Base-by-base conservation (phyloP, 2,797 vertebrate genomes). In the Tragelaphus oryx region DNA sequence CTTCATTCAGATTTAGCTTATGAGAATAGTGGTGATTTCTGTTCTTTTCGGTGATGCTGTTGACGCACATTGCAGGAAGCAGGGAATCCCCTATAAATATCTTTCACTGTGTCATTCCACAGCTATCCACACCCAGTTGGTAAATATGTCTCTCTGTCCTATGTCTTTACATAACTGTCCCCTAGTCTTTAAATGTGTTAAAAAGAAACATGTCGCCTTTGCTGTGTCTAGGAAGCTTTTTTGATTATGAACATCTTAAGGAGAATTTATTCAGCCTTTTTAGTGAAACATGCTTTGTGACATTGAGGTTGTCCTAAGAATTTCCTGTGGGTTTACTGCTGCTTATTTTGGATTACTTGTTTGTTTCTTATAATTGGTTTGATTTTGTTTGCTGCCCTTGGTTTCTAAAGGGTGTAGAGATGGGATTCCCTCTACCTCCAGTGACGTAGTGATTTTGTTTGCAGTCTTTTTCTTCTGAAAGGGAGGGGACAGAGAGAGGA, bases 61-160 rank as follows among this genome's bases (percentile, higher is more conserved):
- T 97, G 97, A 97, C 92, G 97, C 98, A 97, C 95, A 97, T 97
- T 41, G 94, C 52, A 95, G 97, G 97, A 98, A 96, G 93, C 41
- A 97, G 98, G 98, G 98, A 98, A 98, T 98, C 97, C 98, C 98
- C 86, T 80, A 83, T 55, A 96, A 98, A 98, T 97, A 94, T 88
- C 82, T 96, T 98, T 96, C 91, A 87, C 97, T 95, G 4, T 98
- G 98, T 98, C 98, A 97, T 97, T 95, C 96, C 97, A 98, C 96
- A 97, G 97, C 97, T 98, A 75, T 98, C 98, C 2, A 68, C 96
- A 96, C 97, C 94, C 18, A 57, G 89, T 97, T 97, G 88, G 54
- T 95, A 97, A 98, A 92, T 96, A 91, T 97, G 88, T 95, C 92
- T 97, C 80, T 65, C 33, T 96, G 94, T 91, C 92, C 91, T 81